A percentile compares a stretch with the other conserved stretches of the same genome.
Evolutionary conservation across 2,888 invertebrate genomes (phyloP).

Genomic region (Cosmia trapezina): DNA sequence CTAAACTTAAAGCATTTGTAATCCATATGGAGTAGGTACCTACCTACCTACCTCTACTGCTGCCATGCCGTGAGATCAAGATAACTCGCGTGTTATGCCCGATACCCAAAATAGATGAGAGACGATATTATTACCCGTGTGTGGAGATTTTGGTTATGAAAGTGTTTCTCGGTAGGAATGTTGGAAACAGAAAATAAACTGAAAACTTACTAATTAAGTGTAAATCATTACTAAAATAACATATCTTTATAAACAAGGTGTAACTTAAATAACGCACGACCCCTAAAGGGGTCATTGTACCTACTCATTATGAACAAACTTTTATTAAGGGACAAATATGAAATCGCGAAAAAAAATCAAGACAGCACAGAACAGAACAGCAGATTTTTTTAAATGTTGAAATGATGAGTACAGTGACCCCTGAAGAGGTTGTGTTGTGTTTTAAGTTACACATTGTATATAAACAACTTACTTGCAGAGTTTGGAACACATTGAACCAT

Average conservation of each 20-base stretch:
- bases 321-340: too few species aligned
- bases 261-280: too few species aligned
- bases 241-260: background rate
- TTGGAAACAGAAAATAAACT: too few species aligned
- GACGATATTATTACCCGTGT: constrained; percentile 37
- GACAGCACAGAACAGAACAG: too few species aligned
- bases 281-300: too few species aligned
- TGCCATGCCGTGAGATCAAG: constrained; percentile 48
- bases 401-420: too few species aligned
- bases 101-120: constrained; percentile 44
- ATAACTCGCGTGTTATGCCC: constrained; percentile 38
- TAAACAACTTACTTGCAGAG: background rate
- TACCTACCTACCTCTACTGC: background rate
- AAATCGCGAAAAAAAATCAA: too few species aligned
- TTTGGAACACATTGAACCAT: too few species aligned
- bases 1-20: constrained; percentile 43
- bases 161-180: background rate
- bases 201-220: background rate
- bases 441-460: background rate
- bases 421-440: too few species aligned
- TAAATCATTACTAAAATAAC: background rate
- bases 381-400: too few species aligned
- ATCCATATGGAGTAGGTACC: constrained; percentile 34
- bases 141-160: constrained; percentile 15
- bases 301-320: too few species aligned